Evolutionary conservation across 2,888 invertebrate genomes (phyloP), one percentile per base, ranked within the genome.

Genomic region (Leptopterna dolabrata): DNA sequence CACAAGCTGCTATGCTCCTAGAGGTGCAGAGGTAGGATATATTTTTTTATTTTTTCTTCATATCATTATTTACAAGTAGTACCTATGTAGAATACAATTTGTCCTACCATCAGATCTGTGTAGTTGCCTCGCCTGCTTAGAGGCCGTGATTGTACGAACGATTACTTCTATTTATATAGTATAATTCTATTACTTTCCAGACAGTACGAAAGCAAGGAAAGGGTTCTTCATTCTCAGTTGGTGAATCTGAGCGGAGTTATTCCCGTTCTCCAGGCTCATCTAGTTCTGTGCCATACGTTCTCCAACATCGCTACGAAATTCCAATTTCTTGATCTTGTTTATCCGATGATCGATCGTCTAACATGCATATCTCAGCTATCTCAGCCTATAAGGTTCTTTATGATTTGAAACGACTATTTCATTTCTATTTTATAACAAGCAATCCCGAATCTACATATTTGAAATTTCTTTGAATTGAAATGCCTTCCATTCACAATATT

Each of bases 231-330:
- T 87, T 92, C 92, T 9, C 94, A 94, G 90, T 91, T 94, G 87
- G 91, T 93, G 29, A 92, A 93, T 88, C 90, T 94, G 90, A 94
- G 94, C 43, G 94, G 94, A 70, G 94, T 95, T 13, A 92, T 95
- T 91, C 95, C 95, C 0, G 94, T 95, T 27, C 92, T 96, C 30
- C 95, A 95, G 90, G 93, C 95, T 88, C 95, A 95, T 90, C 92
- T 95, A 41, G 93, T 95, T 90, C 92, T 95, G 86, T 95, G 95
- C 91, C 94, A 95, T 86, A 94, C 95, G 7, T 95, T 96, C 91
- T 94, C 94, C 51, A 94, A 94, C 86, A 94, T 95, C 13, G 95
- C 95, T 2, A 95, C 95, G 90, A 95, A 95, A 91, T 95, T 95
- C 91, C 95, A 96, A 91, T 95, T 96, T 91, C 93, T 96, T 78